Percentiles rank a stretch among this genome's conserved stretches.
phyloP scores from a whole-genome alignment of 2,113 vertebrate species.

The Azemiops feae region DNA sequence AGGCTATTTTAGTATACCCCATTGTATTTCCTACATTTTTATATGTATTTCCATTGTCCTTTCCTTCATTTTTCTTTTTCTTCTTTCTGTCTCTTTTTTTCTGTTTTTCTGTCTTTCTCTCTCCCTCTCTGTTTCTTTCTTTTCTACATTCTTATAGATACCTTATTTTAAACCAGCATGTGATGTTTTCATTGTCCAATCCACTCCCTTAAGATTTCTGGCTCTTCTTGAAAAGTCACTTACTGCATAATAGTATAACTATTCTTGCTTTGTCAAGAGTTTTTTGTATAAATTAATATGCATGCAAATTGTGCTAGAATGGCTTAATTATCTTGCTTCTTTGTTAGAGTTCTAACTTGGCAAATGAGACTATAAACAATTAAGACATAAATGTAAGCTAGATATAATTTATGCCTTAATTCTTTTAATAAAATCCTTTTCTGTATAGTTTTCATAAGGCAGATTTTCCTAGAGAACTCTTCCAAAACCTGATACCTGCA shows the following conservation, averaged over 20 bases:
- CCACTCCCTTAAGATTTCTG: background rate
- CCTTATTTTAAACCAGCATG: background rate
- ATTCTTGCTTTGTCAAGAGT: background rate
- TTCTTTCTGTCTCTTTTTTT: background rate
- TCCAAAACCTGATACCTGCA: conserved; percentile 28
- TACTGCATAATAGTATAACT: background rate
- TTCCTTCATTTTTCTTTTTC: background rate
- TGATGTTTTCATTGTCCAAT: background rate
- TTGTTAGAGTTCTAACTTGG: background rate
- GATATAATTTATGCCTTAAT: background rate
- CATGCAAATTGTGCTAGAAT: background rate
- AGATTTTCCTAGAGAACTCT: conserved; percentile 47
- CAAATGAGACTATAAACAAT: background rate
- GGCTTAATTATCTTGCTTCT: background rate
- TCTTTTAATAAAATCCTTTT: conserved; percentile 27
- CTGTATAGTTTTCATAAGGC: conserved; percentile 50
- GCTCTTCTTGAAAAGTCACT: background rate
- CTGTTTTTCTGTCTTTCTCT: background rate
- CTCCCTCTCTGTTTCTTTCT: too few species aligned
- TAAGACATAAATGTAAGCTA: background rate
- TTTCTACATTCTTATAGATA: background rate
- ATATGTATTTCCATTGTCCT: background rate
- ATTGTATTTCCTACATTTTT: background rate
- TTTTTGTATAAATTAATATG: background rate
- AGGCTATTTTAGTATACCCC: background rate